Evolutionary conservation across 1,140 invertebrate genomes (phyloP).

Genomic region (Orius insidiosus): DNA sequence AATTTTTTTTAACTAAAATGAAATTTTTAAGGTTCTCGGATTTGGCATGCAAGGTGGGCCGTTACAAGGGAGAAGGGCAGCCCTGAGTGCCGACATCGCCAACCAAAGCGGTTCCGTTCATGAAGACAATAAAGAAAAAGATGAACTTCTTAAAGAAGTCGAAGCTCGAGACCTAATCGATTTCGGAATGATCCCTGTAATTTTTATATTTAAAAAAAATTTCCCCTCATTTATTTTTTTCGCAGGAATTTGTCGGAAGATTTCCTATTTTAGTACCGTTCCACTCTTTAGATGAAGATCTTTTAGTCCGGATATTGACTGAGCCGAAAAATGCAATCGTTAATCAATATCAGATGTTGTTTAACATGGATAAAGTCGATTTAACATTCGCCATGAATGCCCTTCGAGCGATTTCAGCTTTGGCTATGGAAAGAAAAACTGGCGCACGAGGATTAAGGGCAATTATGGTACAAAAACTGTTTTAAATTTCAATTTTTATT

Average conservation of each 20-base stretch:
- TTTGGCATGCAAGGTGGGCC: constrained; percentile 65
- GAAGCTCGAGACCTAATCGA: constrained; percentile 21
- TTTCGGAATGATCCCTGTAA: constrained; percentile 27
- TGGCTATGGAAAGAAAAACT: constrained; percentile 15
- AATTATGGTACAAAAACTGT: constrained; percentile 43
- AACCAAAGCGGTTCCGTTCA: constrained; percentile 38
- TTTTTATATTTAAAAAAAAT: constrained; percentile 15
- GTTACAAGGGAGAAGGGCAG: constrained; percentile 63
- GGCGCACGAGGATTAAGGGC: constrained; percentile 17
- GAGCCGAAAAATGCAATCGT: constrained; percentile 19
- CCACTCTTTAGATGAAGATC: constrained; percentile 14
- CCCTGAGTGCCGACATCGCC: constrained; percentile 48
- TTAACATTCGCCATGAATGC: constrained; percentile 8
- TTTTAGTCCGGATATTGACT: constrained; percentile 14
- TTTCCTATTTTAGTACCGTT: constrained; percentile 19
- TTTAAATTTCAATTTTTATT: not conserved
- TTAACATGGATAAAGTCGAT: constrained; percentile 8
- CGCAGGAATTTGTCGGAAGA: constrained; percentile 36
- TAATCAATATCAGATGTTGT: constrained; percentile 9
- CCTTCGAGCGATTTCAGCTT: constrained; percentile 12
- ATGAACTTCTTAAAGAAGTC: constrained; percentile 10
- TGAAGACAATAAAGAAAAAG: constrained; percentile 50
- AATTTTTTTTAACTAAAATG: constrained; percentile 1
- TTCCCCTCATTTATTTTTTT: constrained; percentile 23
- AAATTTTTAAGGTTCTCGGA: constrained; percentile 59